Base-by-base conservation (phyloP, 1,140 invertebrate genomes). In the Drosophila nebulosa region DNA sequence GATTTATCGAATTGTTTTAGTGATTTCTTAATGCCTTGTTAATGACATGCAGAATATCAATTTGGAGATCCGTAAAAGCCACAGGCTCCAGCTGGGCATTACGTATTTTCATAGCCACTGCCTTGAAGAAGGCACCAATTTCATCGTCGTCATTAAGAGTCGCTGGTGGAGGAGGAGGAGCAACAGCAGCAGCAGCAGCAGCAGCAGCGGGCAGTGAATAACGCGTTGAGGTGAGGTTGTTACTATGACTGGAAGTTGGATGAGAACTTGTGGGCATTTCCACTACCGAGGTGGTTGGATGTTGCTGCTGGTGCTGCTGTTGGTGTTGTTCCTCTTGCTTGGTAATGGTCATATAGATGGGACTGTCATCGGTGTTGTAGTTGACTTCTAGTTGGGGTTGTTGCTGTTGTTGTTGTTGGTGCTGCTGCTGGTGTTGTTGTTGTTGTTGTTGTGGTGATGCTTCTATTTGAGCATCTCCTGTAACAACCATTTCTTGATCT, bases 21-120 rank as follows among this genome's bases (percentile, higher is more conserved):
- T 81, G 81, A 74, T 90, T 88, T 4, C 89, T 80, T 60, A 90
- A 64, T 36, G 85, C 75, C 16, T 77, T 74, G 50, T 90, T 91
- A 5, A 91, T 91, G 22, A 90, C 90, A 14, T 76, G 73, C 39
- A 91, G 61, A 65, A 91, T 91, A 56, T 91, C 76, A 36, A 91
- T 91, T 72, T 91, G 90, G 26, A 91, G 70, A 56, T 91, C 90
- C 2, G 90, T 91, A 50, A 91, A 91, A 27, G 80, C 84, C 35
- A 91, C 80, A 16, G 90, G 90, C 30, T 88, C 85, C 51, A 91
- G 50, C 22, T 90, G 85, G 12, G 90, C 89, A 58, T 58, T 86
- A 16, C 90, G 86, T 69, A 91, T 91, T 69, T 91, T 91, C 90
- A 91, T 91, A 58, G 90, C 78, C 18, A 91, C 78, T 16, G 90